Percentiles rank a stretch among this genome's conserved stretches.
Conservation (phyloP, 2,797 vertebrate genomes). For the Rachycentron canadum region DNA sequence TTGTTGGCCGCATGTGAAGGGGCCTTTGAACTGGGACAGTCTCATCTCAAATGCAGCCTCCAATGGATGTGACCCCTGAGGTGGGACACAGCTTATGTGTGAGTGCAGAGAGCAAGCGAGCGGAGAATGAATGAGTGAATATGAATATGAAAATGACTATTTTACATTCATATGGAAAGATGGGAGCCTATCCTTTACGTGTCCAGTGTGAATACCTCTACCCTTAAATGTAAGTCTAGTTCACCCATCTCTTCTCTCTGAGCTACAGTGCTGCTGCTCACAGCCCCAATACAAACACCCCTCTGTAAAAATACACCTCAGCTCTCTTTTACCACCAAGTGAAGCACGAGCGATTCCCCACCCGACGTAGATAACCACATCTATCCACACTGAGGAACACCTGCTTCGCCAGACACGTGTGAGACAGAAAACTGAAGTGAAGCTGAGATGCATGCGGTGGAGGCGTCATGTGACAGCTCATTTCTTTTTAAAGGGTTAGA, state of each 20-base stretch:
- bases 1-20: too few species aligned
- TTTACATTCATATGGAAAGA: too few species aligned
- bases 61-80: too few species aligned
- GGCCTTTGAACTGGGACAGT: too few species aligned
- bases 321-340: not conserved
- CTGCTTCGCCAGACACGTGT: not conserved
- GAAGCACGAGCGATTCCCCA: not conserved
- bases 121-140: too few species aligned
- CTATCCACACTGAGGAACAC: not conserved
- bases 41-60: too few species aligned
- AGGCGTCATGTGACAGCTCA: not conserved
- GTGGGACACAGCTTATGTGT: too few species aligned
- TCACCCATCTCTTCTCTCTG: not conserved
- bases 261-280: not conserved
- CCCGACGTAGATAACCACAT: not conserved
- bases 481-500: not conserved
- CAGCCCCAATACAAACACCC: not conserved
- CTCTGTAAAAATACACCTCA: not conserved
- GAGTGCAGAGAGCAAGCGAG: too few species aligned
- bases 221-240: not conserved
- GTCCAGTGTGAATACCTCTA: too few species aligned
- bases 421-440: not conserved
- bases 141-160: too few species aligned
- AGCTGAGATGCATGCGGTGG: not conserved
- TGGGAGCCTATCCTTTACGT: too few species aligned